Base-by-base conservation (phyloP, 2,888 invertebrate species). In the Scaeva pyrastri region DNA sequence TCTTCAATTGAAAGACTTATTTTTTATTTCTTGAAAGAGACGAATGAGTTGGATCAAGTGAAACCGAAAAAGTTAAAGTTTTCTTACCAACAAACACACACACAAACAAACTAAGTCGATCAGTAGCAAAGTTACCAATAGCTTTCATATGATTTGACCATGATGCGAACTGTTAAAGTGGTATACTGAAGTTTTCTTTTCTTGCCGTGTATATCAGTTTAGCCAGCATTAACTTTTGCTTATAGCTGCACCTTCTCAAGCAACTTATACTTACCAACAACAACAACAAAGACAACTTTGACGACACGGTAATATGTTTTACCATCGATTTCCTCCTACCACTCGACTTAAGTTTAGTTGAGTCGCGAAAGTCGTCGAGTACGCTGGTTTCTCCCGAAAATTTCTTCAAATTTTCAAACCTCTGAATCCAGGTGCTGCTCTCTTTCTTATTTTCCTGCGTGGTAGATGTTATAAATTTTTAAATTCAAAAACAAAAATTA, bases 291-390 rank as follows among this genome's bases (percentile, higher is more conserved):
- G 21, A 39, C 71, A 39, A 68, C 41, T n/a, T 56, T 21, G 16
- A 58, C 73, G 50, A 71, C n/a, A n/a, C 58, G 41, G 75, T 16
- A 48, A 58, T 39, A 45, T 64, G 23, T 81, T 88, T 88, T 90
- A 90, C 90, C 90, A 90, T 91, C 91, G 89, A 82, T 88, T 87
- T 75, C 85, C 86, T 88, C 83, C 86, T 88, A 87, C 88, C 88
- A 83, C 81, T 82, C 73, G 55, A 77, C 70, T 66, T 71, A 86
- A 82, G 82, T 86, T 92, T 90, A 92, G 92, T 92, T 92, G 91
- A 90, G 91, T 92, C 92, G 92, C 91, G 92, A 91, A 92, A 92
- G 92, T 91, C 91, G 91, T 91, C 90, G 92, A 91, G 92, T 92
- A 90, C 90, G 91, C 89, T 89, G 88, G 89, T 89, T 86, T 88